Evolutionary conservation across 2,888 invertebrate genomes (phyloP).

Genomic region (Agonopterix alstromeriana): DNA sequence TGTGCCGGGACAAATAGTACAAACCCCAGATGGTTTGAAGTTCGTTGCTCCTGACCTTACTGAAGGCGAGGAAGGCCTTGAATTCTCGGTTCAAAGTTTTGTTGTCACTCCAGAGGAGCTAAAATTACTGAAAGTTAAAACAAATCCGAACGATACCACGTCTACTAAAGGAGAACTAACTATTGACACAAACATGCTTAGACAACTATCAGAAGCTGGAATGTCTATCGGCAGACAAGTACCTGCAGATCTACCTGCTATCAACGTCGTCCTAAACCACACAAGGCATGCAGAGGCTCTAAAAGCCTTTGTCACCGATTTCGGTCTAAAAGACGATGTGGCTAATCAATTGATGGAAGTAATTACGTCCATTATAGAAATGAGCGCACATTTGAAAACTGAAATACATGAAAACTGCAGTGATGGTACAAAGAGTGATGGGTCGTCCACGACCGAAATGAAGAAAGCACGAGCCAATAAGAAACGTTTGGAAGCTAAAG

Average conservation of each 20-base stretch:
- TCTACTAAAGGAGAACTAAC: conserved; percentile 77
- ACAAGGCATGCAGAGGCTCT: conserved; percentile 67
- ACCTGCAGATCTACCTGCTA: conserved; percentile 77
- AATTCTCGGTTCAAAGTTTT: conserved; percentile 84
- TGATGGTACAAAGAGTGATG: conserved; percentile 23
- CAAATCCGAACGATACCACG: conserved; percentile 67
- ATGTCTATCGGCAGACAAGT: conserved; percentile 81
- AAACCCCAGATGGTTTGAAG: conserved; percentile 82
- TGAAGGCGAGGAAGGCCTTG: conserved; percentile 80
- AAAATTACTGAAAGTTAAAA: conserved; percentile 66
- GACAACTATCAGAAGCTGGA: conserved; percentile 81
- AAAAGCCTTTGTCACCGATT: conserved; percentile 67
- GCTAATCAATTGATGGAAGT: conserved; percentile 71
- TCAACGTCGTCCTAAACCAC: conserved; percentile 74
- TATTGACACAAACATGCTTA: conserved; percentile 80
- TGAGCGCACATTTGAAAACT: conserved; percentile 66
- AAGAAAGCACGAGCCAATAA: conserved; percentile 48
- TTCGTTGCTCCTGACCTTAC: conserved; percentile 83
- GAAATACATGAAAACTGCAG: conserved; percentile 46
- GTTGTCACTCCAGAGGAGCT: conserved; percentile 71
- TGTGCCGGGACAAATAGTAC: conserved; percentile 86
- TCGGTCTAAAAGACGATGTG: conserved; percentile 69
- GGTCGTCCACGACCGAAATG: conserved; percentile 22
- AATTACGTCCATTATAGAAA: conserved; percentile 68
- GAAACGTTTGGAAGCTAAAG: conserved; percentile 37